phyloP scores from a whole-genome alignment of 2,113 vertebrate genomes.

The Brachyhypopomus gauderio region DNA sequence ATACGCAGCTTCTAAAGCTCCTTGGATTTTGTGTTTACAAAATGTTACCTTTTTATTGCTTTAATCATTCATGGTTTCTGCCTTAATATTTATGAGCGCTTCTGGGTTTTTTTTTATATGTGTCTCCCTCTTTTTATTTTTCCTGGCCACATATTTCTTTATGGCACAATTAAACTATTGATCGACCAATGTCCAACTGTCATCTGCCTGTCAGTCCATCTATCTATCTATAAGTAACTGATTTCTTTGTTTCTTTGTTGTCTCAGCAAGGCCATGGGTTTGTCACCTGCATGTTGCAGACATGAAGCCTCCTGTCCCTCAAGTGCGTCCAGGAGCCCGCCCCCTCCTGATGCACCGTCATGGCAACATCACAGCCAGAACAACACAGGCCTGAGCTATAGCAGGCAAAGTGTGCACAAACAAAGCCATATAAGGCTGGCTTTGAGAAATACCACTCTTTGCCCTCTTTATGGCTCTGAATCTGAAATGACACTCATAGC shows the following conservation, averaged over 20 bases:
- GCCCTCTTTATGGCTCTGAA: slow-evolving; percentile 18
- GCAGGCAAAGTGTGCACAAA: slow-evolving; percentile 2
- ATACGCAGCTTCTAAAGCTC: too few species aligned
- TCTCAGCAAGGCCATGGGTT: not conserved
- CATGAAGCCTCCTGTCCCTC: not conserved
- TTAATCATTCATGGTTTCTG: too few species aligned
- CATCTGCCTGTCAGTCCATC: not conserved
- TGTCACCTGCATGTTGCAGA: not conserved
- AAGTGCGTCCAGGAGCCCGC: not conserved
- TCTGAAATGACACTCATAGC: slow-evolving; percentile 27
- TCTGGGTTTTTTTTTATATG: too few species aligned
- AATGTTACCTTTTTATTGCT: too few species aligned
- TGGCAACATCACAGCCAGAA: slow-evolving; percentile 22
- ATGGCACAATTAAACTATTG: too few species aligned
- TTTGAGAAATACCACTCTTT: not conserved
- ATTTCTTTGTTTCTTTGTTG: not conserved
- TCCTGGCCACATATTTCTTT: not conserved
- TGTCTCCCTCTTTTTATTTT: too few species aligned
- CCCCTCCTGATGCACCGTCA: slow-evolving; percentile 6
- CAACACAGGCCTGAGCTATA: slow-evolving; percentile 2
- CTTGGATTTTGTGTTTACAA: too few species aligned
- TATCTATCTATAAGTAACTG: not conserved
- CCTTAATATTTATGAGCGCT: too few species aligned
- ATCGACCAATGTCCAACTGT: not conserved
- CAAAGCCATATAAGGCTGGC: slow-evolving; percentile 20